Evolutionary conservation across 2,797 vertebrate species (phyloP), one percentile per base, ranked within the genome.

Genomic region (Calcarius lapponicus): DNA sequence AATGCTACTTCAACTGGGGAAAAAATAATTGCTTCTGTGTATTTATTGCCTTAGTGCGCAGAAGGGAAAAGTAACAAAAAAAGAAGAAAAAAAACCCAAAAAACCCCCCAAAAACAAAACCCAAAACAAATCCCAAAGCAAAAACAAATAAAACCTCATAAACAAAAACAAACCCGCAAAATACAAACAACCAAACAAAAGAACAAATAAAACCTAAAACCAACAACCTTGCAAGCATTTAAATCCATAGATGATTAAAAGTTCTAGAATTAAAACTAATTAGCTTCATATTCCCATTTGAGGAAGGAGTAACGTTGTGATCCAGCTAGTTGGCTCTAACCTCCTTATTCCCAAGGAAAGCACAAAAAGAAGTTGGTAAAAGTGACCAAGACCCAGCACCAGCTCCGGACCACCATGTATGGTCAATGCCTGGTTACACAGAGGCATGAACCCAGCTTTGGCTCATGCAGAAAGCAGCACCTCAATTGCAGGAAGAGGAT

Each of bases 311-410:
- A 28, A 50, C 1, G 0, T 25, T 29, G 11, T 32, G 31, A 71
- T 60, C 12, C 11, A 47, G 3, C 4, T 5, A 0, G 20, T 19
- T 64, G 20, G 34, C 18, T 40, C 18, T 47, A 34, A 60, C 10
- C 15, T n/a, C 9, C 13, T 50, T 56, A 31, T 32, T 74, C n/a
- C 11, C 0, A 1, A 56, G 22, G 28, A 69, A 79, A 26, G 18
- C 2, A 1, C 28, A 19, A 42, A 69, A 43, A 9, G 13, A 32
- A 5, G 16, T 2, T 1, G 3, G 10, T 17, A 34, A 16, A 42
- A 18, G 20, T 9, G 26, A 36, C 45, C 14, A 1, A 3, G 21
- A 7, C 14, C 13, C n/a, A 42, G 11, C 6, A 50, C 4, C 34
- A 22, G 42, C 6, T 17, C 13, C 14, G 10, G 62, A 16, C 21